Evolutionary conservation across 1,140 invertebrate species (phyloP).

Genomic region (Drosophila pectinifera): DNA sequence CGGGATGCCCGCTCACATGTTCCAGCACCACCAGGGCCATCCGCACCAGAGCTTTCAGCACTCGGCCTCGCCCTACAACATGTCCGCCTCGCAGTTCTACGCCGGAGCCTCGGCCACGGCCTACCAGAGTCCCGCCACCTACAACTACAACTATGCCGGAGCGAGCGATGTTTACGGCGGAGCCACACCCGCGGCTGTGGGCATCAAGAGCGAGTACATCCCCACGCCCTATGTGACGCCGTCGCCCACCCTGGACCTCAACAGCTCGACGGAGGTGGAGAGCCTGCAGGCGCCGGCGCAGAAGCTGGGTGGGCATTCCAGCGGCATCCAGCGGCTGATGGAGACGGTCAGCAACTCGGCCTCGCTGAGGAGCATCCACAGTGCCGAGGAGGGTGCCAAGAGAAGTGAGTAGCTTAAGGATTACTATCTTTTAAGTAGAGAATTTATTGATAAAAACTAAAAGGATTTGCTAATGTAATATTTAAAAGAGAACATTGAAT

Average conservation of each 20-base stretch:
- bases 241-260: conserved; percentile 79
- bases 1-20: conserved; percentile 66
- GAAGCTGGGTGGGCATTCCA: conserved; percentile 40
- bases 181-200: conserved; percentile 24
- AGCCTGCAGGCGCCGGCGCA: conserved; percentile 50
- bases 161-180: conserved; percentile 46
- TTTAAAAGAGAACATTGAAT: too few relatives aligned
- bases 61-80: conserved; percentile 54
- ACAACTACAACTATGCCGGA: conserved; percentile 64
- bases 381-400: conserved; percentile 42
- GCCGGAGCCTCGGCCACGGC: conserved; percentile 46
- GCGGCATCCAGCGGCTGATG: conserved; percentile 50
- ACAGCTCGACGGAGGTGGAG: conserved; percentile 79
- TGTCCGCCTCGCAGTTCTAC: conserved; percentile 66
- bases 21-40: conserved; percentile 61
- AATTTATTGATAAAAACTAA: background rate
- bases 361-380: conserved; percentile 40
- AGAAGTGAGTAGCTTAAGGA: conserved; percentile 56
- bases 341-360: conserved; percentile 49
- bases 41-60: conserved; percentile 61
- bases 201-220: conserved; percentile 75
- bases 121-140: conserved; percentile 61
- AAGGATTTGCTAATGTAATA: background rate
- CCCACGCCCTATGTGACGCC: conserved; percentile 82
- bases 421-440: background rate